phyloP scores from a whole-genome alignment of 2,888 invertebrate species.

The Netelia fuscicornis region DNA sequence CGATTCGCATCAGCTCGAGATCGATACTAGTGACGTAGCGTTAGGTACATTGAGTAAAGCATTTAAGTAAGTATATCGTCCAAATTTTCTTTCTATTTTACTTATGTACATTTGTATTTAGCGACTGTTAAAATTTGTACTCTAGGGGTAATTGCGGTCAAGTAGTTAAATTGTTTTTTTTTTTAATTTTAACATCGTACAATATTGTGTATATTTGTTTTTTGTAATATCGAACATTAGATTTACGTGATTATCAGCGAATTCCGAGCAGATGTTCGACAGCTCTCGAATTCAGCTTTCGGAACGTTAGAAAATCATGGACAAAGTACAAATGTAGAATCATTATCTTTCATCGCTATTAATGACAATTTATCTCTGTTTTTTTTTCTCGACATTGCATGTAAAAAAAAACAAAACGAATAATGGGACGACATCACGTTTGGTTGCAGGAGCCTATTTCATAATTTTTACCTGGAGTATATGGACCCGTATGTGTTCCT shows the following conservation, averaged over 20 bases:
- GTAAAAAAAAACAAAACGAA: conserved; percentile 80
- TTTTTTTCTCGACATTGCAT: conserved; percentile 77
- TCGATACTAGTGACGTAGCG: conserved; percentile 94
- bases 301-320: conserved; percentile 10
- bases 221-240: not conserved
- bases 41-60: conserved; percentile 96
- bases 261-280: conserved; percentile 26
- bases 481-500: conserved; percentile 85
- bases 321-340: conserved; percentile 36
- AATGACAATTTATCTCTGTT: conserved; percentile 54
- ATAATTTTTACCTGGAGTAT: conserved; percentile 85
- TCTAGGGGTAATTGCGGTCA: conserved; percentile 28
- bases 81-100: conserved; percentile 29
- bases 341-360: conserved; percentile 55
- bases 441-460: conserved; percentile 85
- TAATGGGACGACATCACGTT: conserved; percentile 83
- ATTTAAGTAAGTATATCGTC: conserved; percentile 88
- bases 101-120: conserved; percentile 9
- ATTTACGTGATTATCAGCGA: not conserved
- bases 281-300: conserved; percentile 3
- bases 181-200: not conserved
- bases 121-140: conserved; percentile 31
- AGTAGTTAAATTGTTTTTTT: conserved; percentile 11
- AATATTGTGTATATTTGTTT: not conserved
- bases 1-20: conserved; percentile 93